Evolutionary conservation across 2,113 vertebrate genomes (phyloP).

Genomic region (Columbina picui): DNA sequence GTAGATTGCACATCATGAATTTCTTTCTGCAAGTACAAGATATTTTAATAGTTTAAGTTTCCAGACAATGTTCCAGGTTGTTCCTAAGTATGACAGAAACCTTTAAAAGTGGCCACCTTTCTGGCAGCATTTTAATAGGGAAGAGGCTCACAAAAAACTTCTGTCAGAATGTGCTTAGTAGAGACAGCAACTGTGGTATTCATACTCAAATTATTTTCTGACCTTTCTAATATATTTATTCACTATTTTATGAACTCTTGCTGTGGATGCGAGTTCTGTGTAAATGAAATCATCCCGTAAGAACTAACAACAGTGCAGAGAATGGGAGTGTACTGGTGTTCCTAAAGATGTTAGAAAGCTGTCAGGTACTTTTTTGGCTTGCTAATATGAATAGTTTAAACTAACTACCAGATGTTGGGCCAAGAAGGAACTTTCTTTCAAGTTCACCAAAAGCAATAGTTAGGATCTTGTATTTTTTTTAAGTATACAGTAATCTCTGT

Average conservation of each 20-base stretch:
- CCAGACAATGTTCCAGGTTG: background rate
- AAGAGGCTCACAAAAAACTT: background rate
- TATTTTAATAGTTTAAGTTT: background rate
- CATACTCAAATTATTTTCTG: background rate
- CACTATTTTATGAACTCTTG: background rate
- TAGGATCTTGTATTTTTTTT: background rate
- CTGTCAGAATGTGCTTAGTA: background rate
- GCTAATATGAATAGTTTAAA: background rate
- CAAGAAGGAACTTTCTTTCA: background rate
- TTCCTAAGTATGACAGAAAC: background rate
- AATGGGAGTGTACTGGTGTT: background rate
- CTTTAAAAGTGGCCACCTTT: background rate
- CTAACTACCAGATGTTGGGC: background rate
- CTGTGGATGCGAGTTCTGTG: background rate
- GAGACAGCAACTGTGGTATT: background rate
- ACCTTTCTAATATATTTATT: constrained; percentile 9
- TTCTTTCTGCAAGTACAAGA: background rate
- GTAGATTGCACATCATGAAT: background rate
- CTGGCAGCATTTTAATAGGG: background rate
- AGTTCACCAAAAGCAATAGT: background rate
- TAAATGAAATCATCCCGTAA: background rate
- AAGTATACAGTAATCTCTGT: background rate
- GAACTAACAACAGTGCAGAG: background rate
- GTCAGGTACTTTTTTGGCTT: background rate
- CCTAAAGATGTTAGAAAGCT: background rate